These are phyloP conservation scores for Irena cyanogastra DNA, from an alignment of 2,113 vertebrate species.

Conservation along the genomic window DNA sequence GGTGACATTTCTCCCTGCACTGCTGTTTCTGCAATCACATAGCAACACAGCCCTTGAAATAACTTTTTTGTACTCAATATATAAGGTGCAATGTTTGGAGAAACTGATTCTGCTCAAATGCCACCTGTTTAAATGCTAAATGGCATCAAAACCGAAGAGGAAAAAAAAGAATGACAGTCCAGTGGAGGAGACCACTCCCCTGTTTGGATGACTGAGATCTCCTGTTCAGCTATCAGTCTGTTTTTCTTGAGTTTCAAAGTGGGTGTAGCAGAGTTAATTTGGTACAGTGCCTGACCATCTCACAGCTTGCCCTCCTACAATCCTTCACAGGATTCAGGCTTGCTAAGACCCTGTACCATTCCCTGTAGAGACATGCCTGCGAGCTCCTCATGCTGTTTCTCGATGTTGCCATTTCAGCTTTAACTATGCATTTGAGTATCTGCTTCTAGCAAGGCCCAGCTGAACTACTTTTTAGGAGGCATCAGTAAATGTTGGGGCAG, in stretches of 20 bases:
- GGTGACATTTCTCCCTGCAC: slow-evolving; percentile 61
- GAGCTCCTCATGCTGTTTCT: background rate
- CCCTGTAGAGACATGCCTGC: background rate
- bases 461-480: background rate
- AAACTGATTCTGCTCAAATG: slow-evolving; percentile 46
- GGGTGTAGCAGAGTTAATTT: background rate
- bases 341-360: background rate
- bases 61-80: slow-evolving; percentile 60
- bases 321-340: background rate
- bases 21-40: slow-evolving; percentile 65
- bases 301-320: background rate
- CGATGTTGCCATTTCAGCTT: background rate
- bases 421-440: background rate
- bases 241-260: slow-evolving; percentile 7
- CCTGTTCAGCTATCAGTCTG: background rate
- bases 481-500: background rate
- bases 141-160: slow-evolving; percentile 20
- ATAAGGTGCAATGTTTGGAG: slow-evolving; percentile 31
- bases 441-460: background rate
- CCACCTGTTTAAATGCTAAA: slow-evolving; percentile 59
- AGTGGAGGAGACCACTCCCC: background rate
- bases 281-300: slow-evolving; percentile 6
- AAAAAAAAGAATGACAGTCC: background rate
- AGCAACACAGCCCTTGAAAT: slow-evolving; percentile 65
- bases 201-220: background rate